These are phyloP conservation scores for Lota lota DNA, from an alignment of 2,113 vertebrate species.

Conservation along the genomic window DNA sequence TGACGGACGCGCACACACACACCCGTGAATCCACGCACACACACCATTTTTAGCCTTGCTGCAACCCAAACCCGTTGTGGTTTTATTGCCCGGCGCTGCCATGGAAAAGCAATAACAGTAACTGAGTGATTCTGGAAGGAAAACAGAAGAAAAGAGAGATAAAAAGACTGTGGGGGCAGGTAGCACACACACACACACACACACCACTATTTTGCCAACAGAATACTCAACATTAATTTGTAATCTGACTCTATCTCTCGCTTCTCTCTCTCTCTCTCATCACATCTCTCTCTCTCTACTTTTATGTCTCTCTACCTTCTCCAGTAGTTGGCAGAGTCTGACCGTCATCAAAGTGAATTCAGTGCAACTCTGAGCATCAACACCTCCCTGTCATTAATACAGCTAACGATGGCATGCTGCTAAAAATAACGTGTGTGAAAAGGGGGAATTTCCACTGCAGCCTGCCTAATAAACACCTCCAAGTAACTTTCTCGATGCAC, in stretches of 20 bases:
- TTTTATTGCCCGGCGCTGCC: conserved; percentile 42
- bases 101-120: conserved; percentile 53
- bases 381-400: conserved; percentile 60
- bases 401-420: conserved; percentile 19
- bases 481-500: conserved; percentile 11
- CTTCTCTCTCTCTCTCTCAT: conserved; percentile 6
- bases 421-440: conserved; percentile 27
- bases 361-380: conserved; percentile 46
- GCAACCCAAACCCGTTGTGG: conserved; percentile 27
- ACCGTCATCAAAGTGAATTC: conserved; percentile 30
- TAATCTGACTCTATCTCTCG: neutral
- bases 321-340: neutral
- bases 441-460: conserved; percentile 38
- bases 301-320: conserved; percentile 15
- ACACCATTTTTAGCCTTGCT: conserved; percentile 1
- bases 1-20: conserved; percentile 13
- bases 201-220: neutral
- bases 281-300: neutral
- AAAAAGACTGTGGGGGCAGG: neutral
- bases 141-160: neutral
- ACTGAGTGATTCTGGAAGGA: conserved; percentile 40
- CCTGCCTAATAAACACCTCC: conserved; percentile 19
- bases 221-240: neutral
- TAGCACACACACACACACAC: neutral
- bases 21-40: conserved; percentile 14